Conservation (phyloP, 1,140 invertebrate genomes). For the Drosophila saltans region DNA sequence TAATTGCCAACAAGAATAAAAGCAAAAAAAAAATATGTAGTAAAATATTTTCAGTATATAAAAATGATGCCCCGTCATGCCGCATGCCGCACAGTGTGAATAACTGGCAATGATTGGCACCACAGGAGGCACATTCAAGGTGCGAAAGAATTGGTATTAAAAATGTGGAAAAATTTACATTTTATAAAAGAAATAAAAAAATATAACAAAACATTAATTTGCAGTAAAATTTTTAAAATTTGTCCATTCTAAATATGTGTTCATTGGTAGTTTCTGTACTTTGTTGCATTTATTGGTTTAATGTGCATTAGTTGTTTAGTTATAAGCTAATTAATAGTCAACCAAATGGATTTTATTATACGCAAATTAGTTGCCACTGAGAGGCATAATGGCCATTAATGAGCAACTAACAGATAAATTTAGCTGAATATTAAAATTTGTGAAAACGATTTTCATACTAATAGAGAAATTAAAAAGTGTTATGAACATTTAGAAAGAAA, state of each 20-base stretch:
- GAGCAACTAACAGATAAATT: constrained; percentile 11
- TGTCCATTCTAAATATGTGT: background rate
- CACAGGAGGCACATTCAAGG: constrained; percentile 23
- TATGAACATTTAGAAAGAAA: constrained; percentile 24
- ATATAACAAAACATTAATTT: background rate
- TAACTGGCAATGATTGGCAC: constrained; percentile 37
- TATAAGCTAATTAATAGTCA: constrained; percentile 49
- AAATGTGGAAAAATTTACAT: constrained; percentile 39
- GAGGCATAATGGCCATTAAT: constrained; percentile 31
- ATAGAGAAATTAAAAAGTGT: constrained; percentile 28
- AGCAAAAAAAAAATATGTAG: background rate
- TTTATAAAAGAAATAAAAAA: constrained; percentile 34
- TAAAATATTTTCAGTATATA: constrained; percentile 3
- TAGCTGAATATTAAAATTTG: constrained; percentile 25
- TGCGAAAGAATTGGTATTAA: constrained; percentile 13
- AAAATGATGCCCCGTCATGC: background rate
- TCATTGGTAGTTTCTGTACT: background rate
- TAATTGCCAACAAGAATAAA: constrained; percentile 50
- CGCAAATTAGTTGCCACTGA: constrained; percentile 45
- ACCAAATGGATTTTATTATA: constrained; percentile 52
- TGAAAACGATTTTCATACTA: constrained; percentile 20
- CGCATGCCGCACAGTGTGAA: too few relatives aligned
- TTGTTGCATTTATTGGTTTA: constrained; percentile 1
- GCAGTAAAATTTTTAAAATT: constrained; percentile 11
- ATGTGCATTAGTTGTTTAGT: constrained; percentile 15